Evolutionary conservation across 2,888 invertebrate species (phyloP), one percentile per base, ranked within the genome.

Genomic region (Diadegma fenestrale): DNA sequence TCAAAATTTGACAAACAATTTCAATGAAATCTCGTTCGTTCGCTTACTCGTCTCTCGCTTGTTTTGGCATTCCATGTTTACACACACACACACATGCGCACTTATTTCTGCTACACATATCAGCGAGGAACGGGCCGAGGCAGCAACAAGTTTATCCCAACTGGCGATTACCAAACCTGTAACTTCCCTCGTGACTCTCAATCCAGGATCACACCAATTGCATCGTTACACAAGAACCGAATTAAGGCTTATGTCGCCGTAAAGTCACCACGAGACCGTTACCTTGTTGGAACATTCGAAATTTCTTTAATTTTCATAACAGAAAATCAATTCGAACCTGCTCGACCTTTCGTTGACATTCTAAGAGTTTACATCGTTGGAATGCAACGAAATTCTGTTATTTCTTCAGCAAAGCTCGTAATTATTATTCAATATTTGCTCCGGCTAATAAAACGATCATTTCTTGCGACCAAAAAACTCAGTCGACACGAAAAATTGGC

Each of bases 111-210:
- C 41, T 41, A 19, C 19, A 14, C 54, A n/a, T 54, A 8, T 19
- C 19, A 5, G 66, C 66, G 14, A 37, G 41, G 41, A 12, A 41
- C 41, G 37, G 19, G 66, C 41, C 66, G 19, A 66, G 37, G 22
- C 66, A 66, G 66, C 66, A 66, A 66, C 66, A 66, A 66, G 66
- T 66, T 22, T 22, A 22, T 58, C 26, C 66, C 66, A 66, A 41
- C 66, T 37, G 41, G 66, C 41, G 66, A 41, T 58, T 58, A 26
- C 41, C 66, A 37, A 66, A 19, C 41, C 66, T 14, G 5, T 64
- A 19, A 41, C 14, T 22, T 41, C 41, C 14, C 37, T 64, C 64
- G 19, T 37, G n/a, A 1, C 66, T n/a, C 66, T n/a, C 26, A 1
- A 26, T 58, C 26, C 41, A 41, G 14, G 19, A 66, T 37, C 41